Base-by-base conservation (phyloP, 1,140 invertebrate genomes). In the Rhopalosiphum padi region DNA sequence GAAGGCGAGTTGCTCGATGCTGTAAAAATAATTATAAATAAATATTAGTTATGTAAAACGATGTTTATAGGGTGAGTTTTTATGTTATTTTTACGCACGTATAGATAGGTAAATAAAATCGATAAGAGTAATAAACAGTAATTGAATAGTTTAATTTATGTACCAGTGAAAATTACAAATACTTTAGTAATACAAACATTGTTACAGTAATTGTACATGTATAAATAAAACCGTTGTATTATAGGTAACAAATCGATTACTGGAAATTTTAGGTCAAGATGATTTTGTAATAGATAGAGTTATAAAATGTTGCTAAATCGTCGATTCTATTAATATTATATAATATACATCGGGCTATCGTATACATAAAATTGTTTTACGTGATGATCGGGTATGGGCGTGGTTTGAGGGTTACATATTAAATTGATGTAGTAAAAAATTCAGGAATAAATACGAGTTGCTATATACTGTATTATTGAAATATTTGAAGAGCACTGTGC, bases 1-100 rank as follows among this genome's bases (percentile, higher is more conserved):
- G 91, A 25, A 85, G 41, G 68, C 23, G 91, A 85, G 48, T 83
- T 85, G 91, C 91, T 93, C 77, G 91, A 93, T 18, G 91, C 91
- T 93, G 82, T 41, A 25, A 85, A 83, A 51, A 93, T n/a, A 5
- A 53, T 60, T 68, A 37, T 37, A 77, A 46, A 77, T 35, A 41
- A 77, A 51, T 37, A 55, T 86, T 55, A 53, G n/a, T 89, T 25
- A 41, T 22, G 1, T 41, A 25, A 68, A 37, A 55, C 8, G 8
- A 37, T 7, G n/a, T 83, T 41, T 41, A 41, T 41, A 37, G 11
- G 8, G 25, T 77, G 48, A 51, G 23, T 43, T 43, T 41, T 85
- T 11, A 9, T 30, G 43, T 86, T 86, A 30, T 86, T 86, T 86
- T 1, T 18, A 86, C 9, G 11, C 23, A 85, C 15, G 8, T 48